Conservation (phyloP, 2,113 vertebrate species). For the Vimba vimba region DNA sequence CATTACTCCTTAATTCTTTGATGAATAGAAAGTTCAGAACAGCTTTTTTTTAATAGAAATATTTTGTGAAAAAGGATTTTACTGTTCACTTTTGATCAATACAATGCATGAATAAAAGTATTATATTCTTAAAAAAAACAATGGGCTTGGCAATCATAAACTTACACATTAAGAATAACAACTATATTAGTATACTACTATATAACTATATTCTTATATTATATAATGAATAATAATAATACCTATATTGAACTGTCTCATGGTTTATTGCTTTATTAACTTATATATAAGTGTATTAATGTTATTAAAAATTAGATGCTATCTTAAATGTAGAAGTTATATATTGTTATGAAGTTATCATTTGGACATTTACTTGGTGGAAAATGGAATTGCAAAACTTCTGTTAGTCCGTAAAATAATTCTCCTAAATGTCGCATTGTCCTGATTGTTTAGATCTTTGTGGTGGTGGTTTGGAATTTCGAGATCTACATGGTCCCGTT, state of each 20-base stretch:
- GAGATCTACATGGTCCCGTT: constrained; percentile 94
- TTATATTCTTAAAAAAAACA: background rate
- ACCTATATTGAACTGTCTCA: background rate
- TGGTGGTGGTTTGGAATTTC: constrained; percentile 94
- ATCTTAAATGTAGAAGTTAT: background rate
- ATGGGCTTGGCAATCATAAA: background rate
- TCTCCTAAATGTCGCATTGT: constrained; percentile 37
- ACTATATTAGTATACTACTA: background rate
- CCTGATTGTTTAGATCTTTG: constrained; percentile 80
- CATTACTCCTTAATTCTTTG: background rate
- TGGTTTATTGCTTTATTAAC: too few relatives aligned
- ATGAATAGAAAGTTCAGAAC: background rate
- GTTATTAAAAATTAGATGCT: background rate
- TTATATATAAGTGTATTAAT: too few relatives aligned
- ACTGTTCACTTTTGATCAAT: background rate
- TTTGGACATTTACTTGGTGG: background rate
- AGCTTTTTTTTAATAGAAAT: background rate
- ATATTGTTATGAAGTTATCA: background rate
- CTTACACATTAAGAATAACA: background rate
- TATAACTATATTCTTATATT: background rate
- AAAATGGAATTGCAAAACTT: background rate
- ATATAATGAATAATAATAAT: background rate
- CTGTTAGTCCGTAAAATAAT: background rate
- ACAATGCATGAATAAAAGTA: background rate
- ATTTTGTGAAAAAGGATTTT: background rate